Evolutionary conservation across 2,888 invertebrate species (phyloP).

Genomic region (Lysandra coridon): DNA sequence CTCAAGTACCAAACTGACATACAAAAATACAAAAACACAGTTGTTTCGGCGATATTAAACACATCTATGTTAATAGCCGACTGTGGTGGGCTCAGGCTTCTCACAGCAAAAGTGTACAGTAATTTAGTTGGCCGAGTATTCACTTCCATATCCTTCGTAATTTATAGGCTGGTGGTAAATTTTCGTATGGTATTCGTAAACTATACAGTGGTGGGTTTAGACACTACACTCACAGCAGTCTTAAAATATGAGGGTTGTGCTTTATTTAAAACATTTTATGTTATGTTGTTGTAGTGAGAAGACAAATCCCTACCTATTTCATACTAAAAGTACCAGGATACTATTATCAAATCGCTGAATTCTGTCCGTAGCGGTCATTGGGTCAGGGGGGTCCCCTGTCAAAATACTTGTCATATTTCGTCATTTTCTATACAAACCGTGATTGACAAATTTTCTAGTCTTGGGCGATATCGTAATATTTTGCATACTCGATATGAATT

Average conservation of each 20-base stretch:
- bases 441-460: too few species aligned
- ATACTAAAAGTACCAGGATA: not conserved
- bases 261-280: not conserved
- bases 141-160: slow-evolving; percentile 3
- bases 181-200: slow-evolving; percentile 22
- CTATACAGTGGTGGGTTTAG: slow-evolving; percentile 24
- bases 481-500: too few species aligned
- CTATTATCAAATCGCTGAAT: too few species aligned
- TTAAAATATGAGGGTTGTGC: not conserved
- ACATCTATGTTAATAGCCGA: not conserved
- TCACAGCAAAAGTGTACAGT: slow-evolving; percentile 29
- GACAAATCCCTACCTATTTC: not conserved
- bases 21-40: slow-evolving; percentile 16
- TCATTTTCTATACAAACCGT: too few species aligned
- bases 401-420: too few species aligned
- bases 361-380: too few species aligned
- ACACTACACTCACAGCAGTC: slow-evolving; percentile 18
- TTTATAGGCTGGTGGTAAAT: not conserved
- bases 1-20: not conserved
- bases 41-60: not conserved
- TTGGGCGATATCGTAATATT: too few species aligned
- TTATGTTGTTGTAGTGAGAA: not conserved
- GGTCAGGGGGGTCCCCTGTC: too few species aligned
- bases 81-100: slow-evolving; percentile 20
- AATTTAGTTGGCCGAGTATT: slow-evolving; percentile 28